Percentiles rank a stretch among this genome's conserved stretches.
These are phyloP conservation scores for Drosophila pruinosa DNA, from an alignment of 1,140 invertebrate species.

Conservation along the genomic window DNA sequence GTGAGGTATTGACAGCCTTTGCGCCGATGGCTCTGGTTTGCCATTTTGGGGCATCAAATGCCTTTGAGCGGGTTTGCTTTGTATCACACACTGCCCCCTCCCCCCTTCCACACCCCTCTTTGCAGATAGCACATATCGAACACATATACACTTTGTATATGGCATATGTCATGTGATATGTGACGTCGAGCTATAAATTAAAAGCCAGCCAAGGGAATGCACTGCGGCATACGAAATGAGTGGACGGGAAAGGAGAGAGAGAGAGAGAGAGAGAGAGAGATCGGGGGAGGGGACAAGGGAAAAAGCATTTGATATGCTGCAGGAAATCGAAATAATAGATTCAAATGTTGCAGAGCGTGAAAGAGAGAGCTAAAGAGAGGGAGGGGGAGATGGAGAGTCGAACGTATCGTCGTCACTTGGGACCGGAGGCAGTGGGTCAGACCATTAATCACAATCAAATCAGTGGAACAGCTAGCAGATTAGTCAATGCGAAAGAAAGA, in stretches of 20 bases:
- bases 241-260: not conserved
- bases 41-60: slow-evolving; percentile 49
- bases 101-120: not conserved
- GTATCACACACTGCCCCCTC: not conserved
- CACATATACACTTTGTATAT: slow-evolving; percentile 22
- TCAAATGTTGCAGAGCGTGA: slow-evolving; percentile 29
- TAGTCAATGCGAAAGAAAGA: slow-evolving; percentile 17
- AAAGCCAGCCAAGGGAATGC: slow-evolving; percentile 50
- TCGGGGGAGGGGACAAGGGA: not conserved
- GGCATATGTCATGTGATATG: slow-evolving; percentile 51
- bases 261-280: not conserved
- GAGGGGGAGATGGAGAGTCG: not conserved
- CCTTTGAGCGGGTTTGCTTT: slow-evolving; percentile 32
- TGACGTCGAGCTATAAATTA: slow-evolving; percentile 62
- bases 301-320: slow-evolving; percentile 41
- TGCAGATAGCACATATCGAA: slow-evolving; percentile 14
- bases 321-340: slow-evolving; percentile 59
- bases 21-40: not conserved
- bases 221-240: too few species aligned
- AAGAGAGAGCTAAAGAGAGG: not conserved
- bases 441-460: slow-evolving; percentile 75
- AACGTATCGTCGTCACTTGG: slow-evolving; percentile 13
- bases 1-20: not conserved
- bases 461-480: slow-evolving; percentile 67
- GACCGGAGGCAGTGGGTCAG: slow-evolving; percentile 36